Base-by-base conservation (phyloP, 1,140 invertebrate genomes). In the Zaprionus ghesquierei region DNA sequence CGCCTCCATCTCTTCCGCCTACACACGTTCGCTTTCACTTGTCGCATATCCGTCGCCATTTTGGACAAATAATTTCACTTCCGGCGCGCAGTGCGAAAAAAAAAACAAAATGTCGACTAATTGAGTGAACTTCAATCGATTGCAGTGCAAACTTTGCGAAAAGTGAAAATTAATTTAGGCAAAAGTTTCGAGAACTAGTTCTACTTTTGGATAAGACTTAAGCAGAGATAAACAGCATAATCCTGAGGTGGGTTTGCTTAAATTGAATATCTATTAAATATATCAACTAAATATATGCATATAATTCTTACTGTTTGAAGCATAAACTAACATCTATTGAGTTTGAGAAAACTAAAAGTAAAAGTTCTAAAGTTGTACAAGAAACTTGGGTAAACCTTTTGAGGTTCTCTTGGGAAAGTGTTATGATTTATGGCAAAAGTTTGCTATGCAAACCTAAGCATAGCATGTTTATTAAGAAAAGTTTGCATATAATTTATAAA, bases 1-100 rank as follows among this genome's bases (percentile, higher is more conserved):
- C 15, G 13, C n/a, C 31, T 31, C 31, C 22, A n/a, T n/a, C n/a
- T n/a, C n/a, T n/a, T 22, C 20, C 5, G 9, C 25, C n/a, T 27
- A 25, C 51, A 27, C 31, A 33, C 10, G 25, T 27, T 8, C 60
- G 49, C 66, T 58, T 75, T 79, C 70, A 74, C 79, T 82, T 82
- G 79, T 69, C 79, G 79, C 79, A 75, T 64, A 82, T 79, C 80
- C 80, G 80, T 76, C 81, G 80, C 80, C 80, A 84, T 77, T 84
- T 74, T 74, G 73, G 38, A 84, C 81, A 86, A 41, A 77, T 79
- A 89, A 82, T 68, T 79, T 76, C 53, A 63, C 46, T 84, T 82
- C 82, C 82, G 79, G 53, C 62, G 62, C 64, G 55, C 78, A 25
- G 12, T 46, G 29, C 27, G 29, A 8, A 8, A 46, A 9, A 33